phyloP scores from a whole-genome alignment of 2,113 vertebrate species.

The Lathamus discolor region DNA sequence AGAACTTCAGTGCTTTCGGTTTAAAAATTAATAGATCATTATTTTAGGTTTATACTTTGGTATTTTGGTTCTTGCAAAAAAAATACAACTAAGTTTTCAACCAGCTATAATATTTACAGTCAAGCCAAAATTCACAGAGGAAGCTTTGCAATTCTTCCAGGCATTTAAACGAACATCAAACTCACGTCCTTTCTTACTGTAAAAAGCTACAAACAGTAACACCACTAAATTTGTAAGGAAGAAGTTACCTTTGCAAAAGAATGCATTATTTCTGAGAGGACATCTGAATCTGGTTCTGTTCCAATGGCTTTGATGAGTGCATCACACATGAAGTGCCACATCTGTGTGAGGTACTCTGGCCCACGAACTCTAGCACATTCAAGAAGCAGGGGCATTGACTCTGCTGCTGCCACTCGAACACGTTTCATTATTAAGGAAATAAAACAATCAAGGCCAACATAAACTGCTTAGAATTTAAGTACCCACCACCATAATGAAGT shows the following conservation, averaged over 20 bases:
- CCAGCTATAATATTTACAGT: not conserved
- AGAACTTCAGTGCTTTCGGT: fast-evolving
- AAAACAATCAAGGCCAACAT: not conserved
- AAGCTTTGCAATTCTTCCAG: not conserved
- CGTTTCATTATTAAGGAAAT: conserved; percentile 83
- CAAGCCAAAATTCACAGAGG: not conserved
- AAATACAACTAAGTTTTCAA: not conserved
- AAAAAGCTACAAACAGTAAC: not conserved
- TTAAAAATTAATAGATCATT: not conserved
- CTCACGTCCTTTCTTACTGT: fast-evolving
- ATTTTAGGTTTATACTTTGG: not conserved
- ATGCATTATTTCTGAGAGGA: conserved; percentile 98
- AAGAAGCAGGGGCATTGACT: conserved; percentile 95
- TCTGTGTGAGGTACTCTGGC: conserved; percentile 95
- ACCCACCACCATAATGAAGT: not conserved
- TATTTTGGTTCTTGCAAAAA: not conserved
- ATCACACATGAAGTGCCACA: conserved; percentile 99
- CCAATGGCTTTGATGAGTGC: conserved; percentile 97
- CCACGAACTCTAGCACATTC: conserved; percentile 93
- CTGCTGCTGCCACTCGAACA: conserved; percentile 94
- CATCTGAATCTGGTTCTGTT: conserved; percentile 95
- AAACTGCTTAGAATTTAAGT: not conserved
- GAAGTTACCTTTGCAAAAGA: conserved; percentile 94
- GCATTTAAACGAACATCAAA: not conserved
- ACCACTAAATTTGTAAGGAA: not conserved